A percentile compares a stretch with the other conserved stretches of the same genome.
These are phyloP conservation scores for Athalia circularis DNA, from an alignment of 2,888 invertebrate species.

Conservation along the genomic window DNA sequence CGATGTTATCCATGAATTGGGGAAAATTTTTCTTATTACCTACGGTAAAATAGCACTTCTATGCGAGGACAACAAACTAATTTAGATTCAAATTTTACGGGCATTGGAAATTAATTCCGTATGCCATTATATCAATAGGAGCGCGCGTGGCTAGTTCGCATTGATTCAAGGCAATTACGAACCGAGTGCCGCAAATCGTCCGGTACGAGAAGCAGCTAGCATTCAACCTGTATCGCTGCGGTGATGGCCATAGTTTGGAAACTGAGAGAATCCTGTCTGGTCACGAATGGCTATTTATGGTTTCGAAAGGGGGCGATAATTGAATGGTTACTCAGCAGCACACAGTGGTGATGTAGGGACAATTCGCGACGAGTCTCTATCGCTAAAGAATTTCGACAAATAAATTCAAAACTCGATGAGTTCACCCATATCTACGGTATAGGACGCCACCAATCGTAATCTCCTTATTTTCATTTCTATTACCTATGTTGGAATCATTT, in stretches of 20 bases:
- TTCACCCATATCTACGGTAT: neutral
- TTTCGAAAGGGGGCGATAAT: constrained; percentile 40
- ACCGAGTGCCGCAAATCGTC: constrained; percentile 37
- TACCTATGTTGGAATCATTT: constrained; percentile 22
- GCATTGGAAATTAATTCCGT: constrained; percentile 25
- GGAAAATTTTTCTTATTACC: neutral
- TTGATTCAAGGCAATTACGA: constrained; percentile 44
- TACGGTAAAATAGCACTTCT: neutral
- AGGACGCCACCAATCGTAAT: neutral
- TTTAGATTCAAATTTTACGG: constrained; percentile 36
- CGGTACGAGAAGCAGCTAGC: constrained; percentile 4
- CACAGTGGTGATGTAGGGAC: neutral
- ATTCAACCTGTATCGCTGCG: constrained; percentile 28
- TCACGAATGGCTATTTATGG: constrained; percentile 41
- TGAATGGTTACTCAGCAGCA: constrained; percentile 26
- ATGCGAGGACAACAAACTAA: constrained; percentile 28
- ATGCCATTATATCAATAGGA: constrained; percentile 29
- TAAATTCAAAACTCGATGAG: constrained; percentile 10
- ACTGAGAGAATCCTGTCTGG: constrained; percentile 43
- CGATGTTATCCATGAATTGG: neutral
- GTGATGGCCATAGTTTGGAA: constrained; percentile 34
- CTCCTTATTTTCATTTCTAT: neutral
- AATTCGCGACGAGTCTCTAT: constrained; percentile 3
- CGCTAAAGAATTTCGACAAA: constrained; percentile 34
- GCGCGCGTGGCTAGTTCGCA: constrained; percentile 2